phyloP scores from a whole-genome alignment of 2,888 invertebrate genomes.

The Papilio demoleus region DNA sequence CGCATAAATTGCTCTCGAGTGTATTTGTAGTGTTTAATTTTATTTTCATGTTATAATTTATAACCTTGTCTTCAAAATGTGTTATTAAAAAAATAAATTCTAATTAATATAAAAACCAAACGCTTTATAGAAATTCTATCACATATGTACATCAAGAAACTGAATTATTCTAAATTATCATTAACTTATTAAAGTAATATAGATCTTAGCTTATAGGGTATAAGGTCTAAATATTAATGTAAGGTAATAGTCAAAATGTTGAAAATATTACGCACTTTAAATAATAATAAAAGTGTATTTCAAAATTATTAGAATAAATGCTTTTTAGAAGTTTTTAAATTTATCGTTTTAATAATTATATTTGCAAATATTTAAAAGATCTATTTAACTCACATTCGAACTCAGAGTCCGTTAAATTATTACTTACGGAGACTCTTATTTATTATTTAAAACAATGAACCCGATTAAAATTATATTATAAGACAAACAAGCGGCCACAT shows the following conservation, averaged over 20 bases:
- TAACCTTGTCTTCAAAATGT: not conserved
- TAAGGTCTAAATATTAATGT: constrained; percentile 40
- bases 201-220: constrained; percentile 46
- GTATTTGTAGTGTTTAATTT: not conserved
- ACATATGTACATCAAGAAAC: constrained; percentile 55
- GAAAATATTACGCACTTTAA: constrained; percentile 34
- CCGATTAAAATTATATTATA: no score
- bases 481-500: no score
- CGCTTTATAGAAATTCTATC: constrained; percentile 74
- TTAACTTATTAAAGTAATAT: constrained; percentile 54
- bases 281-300: constrained; percentile 42
- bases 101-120: constrained; percentile 52
- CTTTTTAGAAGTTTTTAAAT: constrained; percentile 19
- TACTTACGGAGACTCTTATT: no score
- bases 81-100: not conserved
- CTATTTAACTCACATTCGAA: no score
- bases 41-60: not conserved
- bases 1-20: no score
- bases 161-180: constrained; percentile 78
- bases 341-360: no score
- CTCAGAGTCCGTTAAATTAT: no score
- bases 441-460: no score
- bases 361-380: no score
- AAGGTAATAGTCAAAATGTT: constrained; percentile 24
- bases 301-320: not conserved